Conservation (phyloP, 2,113 vertebrate genomes). For the Toxotes chatareus region DNA sequence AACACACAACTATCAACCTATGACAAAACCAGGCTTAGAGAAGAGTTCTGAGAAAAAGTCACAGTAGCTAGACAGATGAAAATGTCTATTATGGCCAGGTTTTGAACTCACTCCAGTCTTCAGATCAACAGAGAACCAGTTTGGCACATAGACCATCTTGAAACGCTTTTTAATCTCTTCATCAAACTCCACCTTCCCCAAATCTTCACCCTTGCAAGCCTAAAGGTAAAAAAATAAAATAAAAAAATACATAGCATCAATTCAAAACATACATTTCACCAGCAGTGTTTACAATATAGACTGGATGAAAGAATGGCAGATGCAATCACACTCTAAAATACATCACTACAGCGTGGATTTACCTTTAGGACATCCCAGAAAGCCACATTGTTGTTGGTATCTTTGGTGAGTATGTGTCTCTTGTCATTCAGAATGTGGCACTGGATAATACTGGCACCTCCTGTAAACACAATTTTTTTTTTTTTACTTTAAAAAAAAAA, state of each 20-base stretch:
- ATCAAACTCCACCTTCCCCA: slow-evolving; percentile 98
- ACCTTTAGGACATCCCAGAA: slow-evolving; percentile 99
- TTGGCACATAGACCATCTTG: slow-evolving; percentile 99
- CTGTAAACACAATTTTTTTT: slow-evolving; percentile 75
- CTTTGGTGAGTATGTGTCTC: slow-evolving; percentile 99
- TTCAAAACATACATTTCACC: neutral
- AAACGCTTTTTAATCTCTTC: slow-evolving; percentile 99
- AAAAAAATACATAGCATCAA: neutral
- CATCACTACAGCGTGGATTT: slow-evolving; percentile 19
- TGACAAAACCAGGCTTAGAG: neutral
- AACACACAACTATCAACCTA: neutral
- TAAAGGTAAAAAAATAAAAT: slow-evolving; percentile 77
- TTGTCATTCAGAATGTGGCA: slow-evolving; percentile 99
- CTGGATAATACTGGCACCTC: slow-evolving; percentile 98
- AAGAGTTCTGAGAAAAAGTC: neutral
- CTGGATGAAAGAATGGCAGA: neutral
- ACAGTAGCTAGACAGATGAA: neutral
- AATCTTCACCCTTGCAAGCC: slow-evolving; percentile 98
- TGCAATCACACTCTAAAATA: neutral
- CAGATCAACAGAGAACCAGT: slow-evolving; percentile 99
- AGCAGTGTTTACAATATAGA: neutral
- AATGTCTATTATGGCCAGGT: neutral
- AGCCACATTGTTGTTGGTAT: slow-evolving; percentile 98
- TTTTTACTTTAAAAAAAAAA: neutral
- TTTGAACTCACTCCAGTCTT: slow-evolving; percentile 94